Evolutionary conservation across 2,888 invertebrate genomes (phyloP).

Genomic region (Brachyptera putata): DNA sequence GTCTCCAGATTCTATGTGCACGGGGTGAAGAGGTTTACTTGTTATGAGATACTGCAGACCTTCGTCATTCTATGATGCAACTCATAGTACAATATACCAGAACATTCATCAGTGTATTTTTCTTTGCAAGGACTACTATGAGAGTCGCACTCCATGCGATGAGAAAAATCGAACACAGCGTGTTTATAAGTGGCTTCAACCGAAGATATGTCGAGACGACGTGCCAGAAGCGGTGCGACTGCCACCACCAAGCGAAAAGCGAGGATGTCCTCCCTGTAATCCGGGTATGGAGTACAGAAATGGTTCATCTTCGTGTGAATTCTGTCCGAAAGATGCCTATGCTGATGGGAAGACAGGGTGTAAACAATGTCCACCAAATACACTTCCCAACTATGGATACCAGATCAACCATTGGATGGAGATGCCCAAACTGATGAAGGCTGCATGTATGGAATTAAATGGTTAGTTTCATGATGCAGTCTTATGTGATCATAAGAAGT

Average conservation of each 20-base stretch:
- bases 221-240: constrained; percentile 43
- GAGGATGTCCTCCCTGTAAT: constrained; percentile 51
- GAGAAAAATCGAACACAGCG: constrained; percentile 45
- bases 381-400: constrained; percentile 51
- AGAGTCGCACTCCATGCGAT: constrained; percentile 48
- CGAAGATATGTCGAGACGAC: constrained; percentile 50
- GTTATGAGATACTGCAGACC: too few species aligned
- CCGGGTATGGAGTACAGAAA: constrained; percentile 49
- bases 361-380: constrained; percentile 45
- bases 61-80: too few species aligned
- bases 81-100: too few species aligned
- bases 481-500: too few species aligned
- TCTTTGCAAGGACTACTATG: constrained; percentile 50
- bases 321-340: constrained; percentile 47
- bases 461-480: too few species aligned
- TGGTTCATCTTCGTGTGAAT: constrained; percentile 45
- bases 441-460: constrained; percentile 44
- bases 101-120: too few species aligned
- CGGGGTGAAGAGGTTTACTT: too few species aligned
- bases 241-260: constrained; percentile 41
- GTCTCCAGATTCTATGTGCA: too few species aligned
- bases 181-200: constrained; percentile 50
- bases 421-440: constrained; percentile 46
- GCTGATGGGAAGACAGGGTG: constrained; percentile 46
- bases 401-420: constrained; percentile 47